phyloP scores from a whole-genome alignment of 2,888 invertebrate species.

The Trissoscelio sp. region DNA sequence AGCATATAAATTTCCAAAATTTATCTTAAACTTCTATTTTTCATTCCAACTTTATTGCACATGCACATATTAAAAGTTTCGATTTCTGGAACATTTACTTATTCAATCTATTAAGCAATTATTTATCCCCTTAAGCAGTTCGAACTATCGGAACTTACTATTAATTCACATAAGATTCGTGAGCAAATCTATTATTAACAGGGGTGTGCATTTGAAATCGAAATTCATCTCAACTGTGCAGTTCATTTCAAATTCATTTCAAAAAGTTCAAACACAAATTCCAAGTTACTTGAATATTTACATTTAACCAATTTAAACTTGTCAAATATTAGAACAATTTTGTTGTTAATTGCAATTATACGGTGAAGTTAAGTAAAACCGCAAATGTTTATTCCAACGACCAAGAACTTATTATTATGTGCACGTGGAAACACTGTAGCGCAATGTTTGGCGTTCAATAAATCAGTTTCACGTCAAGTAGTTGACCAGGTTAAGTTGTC shows the following conservation, averaged over 20 bases:
- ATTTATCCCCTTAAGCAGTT: constrained; percentile 13
- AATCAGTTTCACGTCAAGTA: constrained; percentile 32
- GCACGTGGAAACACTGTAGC: not conserved
- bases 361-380: not conserved
- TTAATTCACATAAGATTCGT: constrained; percentile 43
- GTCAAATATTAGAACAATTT: too few species aligned
- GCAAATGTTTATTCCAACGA: not conserved
- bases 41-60: too few species aligned
- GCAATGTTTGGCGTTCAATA: constrained; percentile 25
- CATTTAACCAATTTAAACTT: too few species aligned
- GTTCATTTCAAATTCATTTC: not conserved
- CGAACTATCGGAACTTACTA: constrained; percentile 13
- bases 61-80: constrained; percentile 19
- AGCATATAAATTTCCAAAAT: too few species aligned
- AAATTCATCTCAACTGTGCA: not conserved
- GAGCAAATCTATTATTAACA: constrained; percentile 33
- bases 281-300: not conserved
- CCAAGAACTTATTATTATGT: not conserved
- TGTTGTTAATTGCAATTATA: too few species aligned
- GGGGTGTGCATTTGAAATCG: constrained; percentile 15
- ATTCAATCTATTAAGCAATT: constrained; percentile 50
- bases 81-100: constrained; percentile 39
- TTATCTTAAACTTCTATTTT: too few species aligned
- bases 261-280: not conserved
- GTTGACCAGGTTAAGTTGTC: constrained; percentile 36